These are phyloP conservation scores for Sturnira hondurensis DNA, from an alignment of 2,113 vertebrate species.

Conservation along the genomic window DNA sequence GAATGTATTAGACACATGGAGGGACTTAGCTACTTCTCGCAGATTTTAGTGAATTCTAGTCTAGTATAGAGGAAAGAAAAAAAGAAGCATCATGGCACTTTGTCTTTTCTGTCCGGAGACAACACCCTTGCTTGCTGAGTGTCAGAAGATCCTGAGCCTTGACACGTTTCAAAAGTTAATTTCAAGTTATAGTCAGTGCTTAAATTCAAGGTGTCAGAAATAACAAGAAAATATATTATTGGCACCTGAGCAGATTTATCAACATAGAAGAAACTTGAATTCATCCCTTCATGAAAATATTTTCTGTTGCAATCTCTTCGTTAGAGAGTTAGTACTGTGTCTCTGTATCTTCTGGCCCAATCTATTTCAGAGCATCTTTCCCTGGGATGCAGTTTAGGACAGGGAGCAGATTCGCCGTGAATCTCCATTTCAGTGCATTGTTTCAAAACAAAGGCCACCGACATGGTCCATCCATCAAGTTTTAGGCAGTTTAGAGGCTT, in stretches of 20 bases:
- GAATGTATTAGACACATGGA: background rate
- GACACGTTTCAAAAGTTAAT: background rate
- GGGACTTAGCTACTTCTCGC: background rate
- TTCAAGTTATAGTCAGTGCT: background rate
- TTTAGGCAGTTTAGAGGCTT: background rate
- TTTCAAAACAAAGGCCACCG: background rate
- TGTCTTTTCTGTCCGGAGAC: background rate
- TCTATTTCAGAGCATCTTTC: background rate
- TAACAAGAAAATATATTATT: background rate
- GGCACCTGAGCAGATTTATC: background rate
- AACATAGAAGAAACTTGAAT: background rate
- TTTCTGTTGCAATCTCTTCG: background rate
- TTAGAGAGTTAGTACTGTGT: background rate
- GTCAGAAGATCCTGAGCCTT: background rate
- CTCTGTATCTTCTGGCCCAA: background rate
- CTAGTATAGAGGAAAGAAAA: background rate
- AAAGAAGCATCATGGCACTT: background rate
- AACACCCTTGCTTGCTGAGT: background rate
- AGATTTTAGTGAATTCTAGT: background rate
- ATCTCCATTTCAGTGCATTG: background rate
- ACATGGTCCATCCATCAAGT: background rate
- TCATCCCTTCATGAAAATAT: background rate
- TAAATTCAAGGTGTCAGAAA: background rate
- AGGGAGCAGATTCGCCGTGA: background rate
- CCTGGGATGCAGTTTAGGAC: background rate